Base-by-base conservation (phyloP, 2,888 invertebrate species). In the Ethmia dodecea region DNA sequence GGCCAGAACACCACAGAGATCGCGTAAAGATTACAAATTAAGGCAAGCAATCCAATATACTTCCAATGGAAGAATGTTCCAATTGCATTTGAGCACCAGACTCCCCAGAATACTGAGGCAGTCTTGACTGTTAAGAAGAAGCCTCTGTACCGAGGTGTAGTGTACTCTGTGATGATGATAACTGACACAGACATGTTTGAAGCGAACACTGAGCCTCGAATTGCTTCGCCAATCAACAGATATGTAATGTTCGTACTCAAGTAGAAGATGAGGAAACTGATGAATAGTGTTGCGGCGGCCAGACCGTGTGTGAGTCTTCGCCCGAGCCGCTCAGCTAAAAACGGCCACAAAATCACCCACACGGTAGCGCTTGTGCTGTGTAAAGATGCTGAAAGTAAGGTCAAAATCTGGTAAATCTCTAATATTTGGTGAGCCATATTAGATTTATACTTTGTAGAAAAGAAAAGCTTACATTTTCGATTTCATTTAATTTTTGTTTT, bases 41-140 rank as follows among this genome's bases (percentile, higher is more conserved):
- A 33, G 11, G 5, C 10, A 6, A 38, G 6, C 13, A 38, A 14
- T n/a, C 38, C 38, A 25, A 50, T 50, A 9, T 46, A 38, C 16
- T 34, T 50, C 42, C 44, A 52, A 12, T 43, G 38, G 5, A 41
- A 41, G 28, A 36, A 45, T 2, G 49, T 47, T 10, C 47, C 49
- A 2, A 47, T 42, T 0, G 42, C 36, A 29, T 47, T 47, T 0
- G 47, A 31, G n/a, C 37, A 27, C 49, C 51, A 52, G 3, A 49
- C 35, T 5, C 47, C 49, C 46, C 48, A 49, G 2, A 37, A 34
- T 5, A 35, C 33, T 1, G 40, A 28, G 3, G 42, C 49, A 5
- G 49, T 43, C 29, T 45, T 52, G 5, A 46, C 5, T 1, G 45
- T 44, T 13, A 51, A 10, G 16, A 49, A 47, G 3, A 51, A 13